A percentile compares a stretch with the other conserved stretches of the same genome.
phyloP scores from a whole-genome alignment of 2,888 invertebrate genomes.

The Sepiola atlantica region DNA sequence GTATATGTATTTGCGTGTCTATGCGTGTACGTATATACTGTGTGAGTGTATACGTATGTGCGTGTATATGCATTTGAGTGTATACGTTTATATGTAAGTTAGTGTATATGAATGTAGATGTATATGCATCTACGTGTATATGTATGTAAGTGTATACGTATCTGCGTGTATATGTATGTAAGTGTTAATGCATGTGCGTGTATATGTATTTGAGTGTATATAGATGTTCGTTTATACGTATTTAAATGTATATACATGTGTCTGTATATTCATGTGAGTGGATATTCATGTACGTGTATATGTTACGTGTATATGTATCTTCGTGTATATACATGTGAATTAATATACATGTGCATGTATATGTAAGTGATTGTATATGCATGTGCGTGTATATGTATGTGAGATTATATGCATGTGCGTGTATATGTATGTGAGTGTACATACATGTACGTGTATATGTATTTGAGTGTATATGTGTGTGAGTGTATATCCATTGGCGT shows the following conservation, averaged over 20 bases:
- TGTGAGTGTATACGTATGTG: too few species aligned
- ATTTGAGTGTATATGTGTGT: too few species aligned
- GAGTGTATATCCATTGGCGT: too few species aligned
- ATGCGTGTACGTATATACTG: too few species aligned
- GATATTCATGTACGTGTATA: background rate
- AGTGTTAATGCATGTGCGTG: background rate
- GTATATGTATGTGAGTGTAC: too few species aligned
- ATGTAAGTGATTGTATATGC: background rate
- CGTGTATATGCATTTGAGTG: too few species aligned
- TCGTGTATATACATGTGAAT: too few species aligned
- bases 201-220: background rate
- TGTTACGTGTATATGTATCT: too few species aligned
- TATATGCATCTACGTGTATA: background rate
- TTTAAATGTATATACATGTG: background rate
- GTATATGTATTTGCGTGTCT: too few species aligned
- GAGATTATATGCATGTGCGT: background rate
- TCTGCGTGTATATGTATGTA: background rate
- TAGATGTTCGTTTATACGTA: background rate
- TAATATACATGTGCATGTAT: too few species aligned
- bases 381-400: background rate
- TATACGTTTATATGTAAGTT: too few species aligned
- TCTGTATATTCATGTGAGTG: background rate
- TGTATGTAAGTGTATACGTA: background rate
- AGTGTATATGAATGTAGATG: background rate
- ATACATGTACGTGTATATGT: too few species aligned